phyloP scores from a whole-genome alignment of 2,888 invertebrate species.

The Calameuta pallipes region DNA sequence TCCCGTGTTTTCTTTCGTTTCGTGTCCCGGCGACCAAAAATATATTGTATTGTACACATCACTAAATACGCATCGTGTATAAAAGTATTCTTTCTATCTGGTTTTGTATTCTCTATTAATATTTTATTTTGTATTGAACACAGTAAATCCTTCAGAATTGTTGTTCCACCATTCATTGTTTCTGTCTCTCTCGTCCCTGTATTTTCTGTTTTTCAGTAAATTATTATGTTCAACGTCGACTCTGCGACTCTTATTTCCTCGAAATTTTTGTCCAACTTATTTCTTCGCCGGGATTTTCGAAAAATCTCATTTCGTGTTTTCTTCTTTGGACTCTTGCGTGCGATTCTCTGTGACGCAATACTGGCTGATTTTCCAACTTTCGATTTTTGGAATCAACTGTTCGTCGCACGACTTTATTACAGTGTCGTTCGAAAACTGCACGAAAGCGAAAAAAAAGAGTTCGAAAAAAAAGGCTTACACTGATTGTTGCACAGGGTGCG shows the following conservation, averaged over 20 bases:
- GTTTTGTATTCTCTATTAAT: neutral
- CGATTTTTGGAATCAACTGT: neutral
- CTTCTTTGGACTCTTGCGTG: neutral
- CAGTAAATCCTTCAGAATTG: neutral
- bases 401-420: neutral
- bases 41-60: neutral
- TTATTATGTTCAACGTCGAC: neutral
- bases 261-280: neutral
- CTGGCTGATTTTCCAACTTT: neutral
- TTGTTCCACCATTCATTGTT: neutral
- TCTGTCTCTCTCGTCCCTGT: neutral
- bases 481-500: constrained; percentile 51
- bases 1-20: neutral
- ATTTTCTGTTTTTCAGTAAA: neutral
- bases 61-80: neutral
- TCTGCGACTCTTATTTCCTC: neutral
- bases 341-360: neutral
- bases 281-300: neutral
- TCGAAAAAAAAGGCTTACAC: neutral
- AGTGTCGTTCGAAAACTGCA: neutral
- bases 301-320: neutral
- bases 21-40: neutral
- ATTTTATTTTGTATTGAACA: neutral
- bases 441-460: neutral
- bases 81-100: neutral